phyloP scores from a whole-genome alignment of 2,113 vertebrate genomes.

The Eonycteris spelaea region DNA sequence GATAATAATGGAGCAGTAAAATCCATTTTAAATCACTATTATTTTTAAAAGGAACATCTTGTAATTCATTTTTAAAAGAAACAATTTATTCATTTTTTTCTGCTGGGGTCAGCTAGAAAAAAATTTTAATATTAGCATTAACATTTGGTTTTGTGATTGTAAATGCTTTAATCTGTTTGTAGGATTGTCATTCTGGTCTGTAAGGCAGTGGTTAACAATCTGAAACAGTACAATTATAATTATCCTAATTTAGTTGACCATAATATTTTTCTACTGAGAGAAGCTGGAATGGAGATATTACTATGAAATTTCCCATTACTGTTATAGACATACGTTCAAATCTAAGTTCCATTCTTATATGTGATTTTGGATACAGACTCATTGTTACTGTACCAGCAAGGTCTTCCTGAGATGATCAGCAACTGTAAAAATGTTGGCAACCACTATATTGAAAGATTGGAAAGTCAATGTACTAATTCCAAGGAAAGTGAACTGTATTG shows the following conservation, averaged over 20 bases:
- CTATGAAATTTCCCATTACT: constrained; percentile 38
- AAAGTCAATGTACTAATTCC: neutral
- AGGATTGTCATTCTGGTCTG: neutral
- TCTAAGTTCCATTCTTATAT: constrained; percentile 35
- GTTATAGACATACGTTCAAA: neutral
- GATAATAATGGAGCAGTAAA: neutral
- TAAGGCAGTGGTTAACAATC: neutral
- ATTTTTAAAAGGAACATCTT: neutral
- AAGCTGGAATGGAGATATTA: neutral
- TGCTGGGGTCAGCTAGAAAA: neutral
- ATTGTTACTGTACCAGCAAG: neutral
- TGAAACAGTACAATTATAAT: neutral
- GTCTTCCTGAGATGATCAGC: neutral
- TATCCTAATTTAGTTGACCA: constrained; percentile 22
- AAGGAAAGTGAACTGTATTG: neutral
- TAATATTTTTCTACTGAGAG: constrained; percentile 11
- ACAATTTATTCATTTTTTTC: neutral
- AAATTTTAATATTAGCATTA: neutral
- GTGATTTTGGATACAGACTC: neutral
- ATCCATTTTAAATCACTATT: neutral
- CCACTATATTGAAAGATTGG: neutral
- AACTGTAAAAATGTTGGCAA: neutral
- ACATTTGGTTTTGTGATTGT: constrained; percentile 16
- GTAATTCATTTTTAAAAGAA: constrained; percentile 12
- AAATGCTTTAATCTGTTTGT: neutral